These are phyloP conservation scores for Sphenodon punctatus DNA, from an alignment of 2,797 vertebrate genomes.

Conservation along the genomic window DNA sequence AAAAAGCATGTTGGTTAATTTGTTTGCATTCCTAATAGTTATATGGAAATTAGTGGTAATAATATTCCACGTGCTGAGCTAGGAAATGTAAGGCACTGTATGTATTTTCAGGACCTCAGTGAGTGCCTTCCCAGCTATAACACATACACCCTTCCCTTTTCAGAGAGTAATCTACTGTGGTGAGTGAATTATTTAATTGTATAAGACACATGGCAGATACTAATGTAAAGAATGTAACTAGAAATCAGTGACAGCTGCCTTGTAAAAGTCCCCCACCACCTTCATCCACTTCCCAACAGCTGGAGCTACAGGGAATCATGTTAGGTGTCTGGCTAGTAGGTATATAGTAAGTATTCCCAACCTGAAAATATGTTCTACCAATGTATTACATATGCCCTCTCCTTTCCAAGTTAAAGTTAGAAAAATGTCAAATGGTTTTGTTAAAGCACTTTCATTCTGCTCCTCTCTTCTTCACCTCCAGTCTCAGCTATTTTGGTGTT, in stretches of 20 bases:
- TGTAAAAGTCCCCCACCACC: fast-evolving
- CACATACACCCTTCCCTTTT: background rate
- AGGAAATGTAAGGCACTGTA: no score
- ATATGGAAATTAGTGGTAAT: no score
- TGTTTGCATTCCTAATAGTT: no score
- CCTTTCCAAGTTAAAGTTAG: background rate
- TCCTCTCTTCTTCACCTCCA: background rate
- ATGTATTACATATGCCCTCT: background rate
- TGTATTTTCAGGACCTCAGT: background rate
- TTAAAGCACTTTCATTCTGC: background rate
- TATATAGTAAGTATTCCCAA: fast-evolving
- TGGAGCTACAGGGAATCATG: background rate
- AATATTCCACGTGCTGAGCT: no score
- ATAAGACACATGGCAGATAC: background rate
- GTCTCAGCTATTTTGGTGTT: fast-evolving
- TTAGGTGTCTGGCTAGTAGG: background rate
- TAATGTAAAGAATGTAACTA: no score
- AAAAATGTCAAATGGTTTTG: background rate
- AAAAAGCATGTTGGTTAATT: no score
- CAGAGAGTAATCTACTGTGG: background rate
- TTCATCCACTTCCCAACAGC: background rate
- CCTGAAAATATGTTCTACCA: constrained; percentile 7
- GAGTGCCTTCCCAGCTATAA: background rate
- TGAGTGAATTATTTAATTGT: background rate
- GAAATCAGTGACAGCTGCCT: background rate